These are phyloP conservation scores for Seira musarum DNA, from an alignment of 2,888 invertebrate genomes.

Conservation along the genomic window DNA sequence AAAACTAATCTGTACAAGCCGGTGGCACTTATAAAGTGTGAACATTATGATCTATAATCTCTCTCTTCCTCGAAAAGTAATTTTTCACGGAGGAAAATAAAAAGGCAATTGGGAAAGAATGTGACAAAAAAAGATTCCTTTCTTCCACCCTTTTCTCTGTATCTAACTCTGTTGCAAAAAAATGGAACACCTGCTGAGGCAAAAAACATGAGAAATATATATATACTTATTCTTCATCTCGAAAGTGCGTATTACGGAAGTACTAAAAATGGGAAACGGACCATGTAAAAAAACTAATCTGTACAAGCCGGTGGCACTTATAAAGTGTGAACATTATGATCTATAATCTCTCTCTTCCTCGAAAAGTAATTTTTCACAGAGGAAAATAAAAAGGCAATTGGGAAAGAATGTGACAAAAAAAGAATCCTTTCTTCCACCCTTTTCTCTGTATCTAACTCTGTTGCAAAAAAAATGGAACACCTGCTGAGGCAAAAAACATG, in stretches of 20 bases:
- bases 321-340: conserved; percentile 54
- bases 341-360: too few species aligned
- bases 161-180: conserved; percentile 21
- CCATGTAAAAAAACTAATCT: too few species aligned
- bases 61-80: too few species aligned
- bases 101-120: conserved; percentile 60
- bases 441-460: not conserved
- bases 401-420: conserved; percentile 58
- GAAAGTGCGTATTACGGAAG: conserved; percentile 19
- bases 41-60: conserved; percentile 53
- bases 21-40: conserved; percentile 37
- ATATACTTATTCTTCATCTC: too few species aligned
- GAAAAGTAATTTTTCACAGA: conserved; percentile 17
- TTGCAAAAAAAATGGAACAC: conserved; percentile 39
- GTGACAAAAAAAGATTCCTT: conserved; percentile 43
- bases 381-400: conserved; percentile 60
- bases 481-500: conserved; percentile 50
- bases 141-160: not conserved
- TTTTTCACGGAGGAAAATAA: conserved; percentile 47
- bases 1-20: not conserved
- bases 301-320: too few species aligned
- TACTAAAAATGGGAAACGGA: not conserved
- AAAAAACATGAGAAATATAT: too few species aligned
- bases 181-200: conserved; percentile 46
- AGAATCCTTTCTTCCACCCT: conserved; percentile 10